Percentiles rank a stretch among this genome's conserved stretches.
phyloP scores from a whole-genome alignment of 2,113 vertebrate species.

The Haplotaxodon microlepis region DNA sequence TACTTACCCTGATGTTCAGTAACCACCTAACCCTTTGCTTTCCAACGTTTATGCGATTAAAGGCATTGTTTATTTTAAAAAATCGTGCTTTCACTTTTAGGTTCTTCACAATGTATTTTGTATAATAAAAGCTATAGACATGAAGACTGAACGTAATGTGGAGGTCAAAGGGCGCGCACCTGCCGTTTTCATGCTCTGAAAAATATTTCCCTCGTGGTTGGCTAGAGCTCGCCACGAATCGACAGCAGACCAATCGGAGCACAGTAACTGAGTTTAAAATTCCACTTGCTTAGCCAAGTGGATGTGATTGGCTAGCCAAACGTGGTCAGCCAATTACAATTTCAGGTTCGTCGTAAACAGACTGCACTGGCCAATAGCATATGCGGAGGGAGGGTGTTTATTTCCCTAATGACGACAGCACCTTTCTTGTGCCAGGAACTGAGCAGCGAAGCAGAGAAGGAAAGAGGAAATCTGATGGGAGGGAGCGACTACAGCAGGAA shows the following conservation, averaged over 20 bases:
- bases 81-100: not conserved
- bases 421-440: slow-evolving; percentile 19
- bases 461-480: not conserved
- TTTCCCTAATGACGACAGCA: slow-evolving; percentile 29
- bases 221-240: not conserved
- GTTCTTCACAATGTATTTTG: not conserved
- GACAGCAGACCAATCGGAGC: not conserved
- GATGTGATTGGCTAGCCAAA: not conserved
- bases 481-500: not conserved
- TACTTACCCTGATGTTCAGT: not conserved
- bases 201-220: not conserved
- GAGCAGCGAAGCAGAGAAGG: not conserved
- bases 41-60: not conserved
- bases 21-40: not conserved
- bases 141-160: not conserved
- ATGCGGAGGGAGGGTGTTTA: not conserved
- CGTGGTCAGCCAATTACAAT: not conserved
- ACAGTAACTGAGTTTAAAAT: not conserved
- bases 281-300: not conserved
- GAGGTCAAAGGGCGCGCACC: not conserved
- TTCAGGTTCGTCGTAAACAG: slow-evolving; percentile 16
- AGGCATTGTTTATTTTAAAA: not conserved
- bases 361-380: slow-evolving; percentile 5
- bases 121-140: not conserved
- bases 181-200: not conserved